Percentiles rank a stretch among this genome's conserved stretches.
These are phyloP conservation scores for Rhagoletis zephyria DNA, from an alignment of 1,140 invertebrate species.

Conservation along the genomic window DNA sequence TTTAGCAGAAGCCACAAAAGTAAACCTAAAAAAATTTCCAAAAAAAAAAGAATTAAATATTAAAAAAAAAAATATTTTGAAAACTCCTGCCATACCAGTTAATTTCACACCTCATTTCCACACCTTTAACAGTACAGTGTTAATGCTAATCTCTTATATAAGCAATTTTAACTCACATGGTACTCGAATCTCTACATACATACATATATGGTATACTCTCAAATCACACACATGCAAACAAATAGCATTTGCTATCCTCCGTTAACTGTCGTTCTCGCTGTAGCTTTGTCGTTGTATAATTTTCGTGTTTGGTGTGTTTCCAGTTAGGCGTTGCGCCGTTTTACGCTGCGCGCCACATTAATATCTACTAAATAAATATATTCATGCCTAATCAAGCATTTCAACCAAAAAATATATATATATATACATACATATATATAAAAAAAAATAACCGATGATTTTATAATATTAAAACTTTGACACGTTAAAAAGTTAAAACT, in stretches of 20 bases:
- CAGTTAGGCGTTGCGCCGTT: slow-evolving; percentile 56
- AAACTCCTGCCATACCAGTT: background rate
- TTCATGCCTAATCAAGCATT: slow-evolving; percentile 54
- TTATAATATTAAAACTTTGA: slow-evolving; percentile 74
- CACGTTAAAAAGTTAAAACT: slow-evolving; percentile 61
- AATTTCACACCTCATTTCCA: background rate
- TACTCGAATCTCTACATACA: background rate
- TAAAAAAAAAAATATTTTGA: no score
- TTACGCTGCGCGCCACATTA: slow-evolving; percentile 55
- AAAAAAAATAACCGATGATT: slow-evolving; percentile 72
- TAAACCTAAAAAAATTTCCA: no score
- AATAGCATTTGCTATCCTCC: slow-evolving; percentile 61
- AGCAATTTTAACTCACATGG: background rate
- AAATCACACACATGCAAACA: slow-evolving; percentile 57
- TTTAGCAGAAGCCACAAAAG: background rate
- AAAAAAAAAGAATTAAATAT: no score
- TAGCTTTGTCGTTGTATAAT: slow-evolving; percentile 47
- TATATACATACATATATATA: slow-evolving; percentile 20
- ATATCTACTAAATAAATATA: slow-evolving; percentile 61
- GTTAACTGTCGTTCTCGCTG: slow-evolving; percentile 54
- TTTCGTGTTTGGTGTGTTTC: slow-evolving; percentile 57
- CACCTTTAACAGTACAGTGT: background rate
- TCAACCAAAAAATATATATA: slow-evolving; percentile 31
- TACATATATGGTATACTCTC: background rate
- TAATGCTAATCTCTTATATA: background rate